Evolutionary conservation across 2,113 vertebrate species (phyloP).

Genomic region (Cyphomyrus plagiostoma): DNA sequence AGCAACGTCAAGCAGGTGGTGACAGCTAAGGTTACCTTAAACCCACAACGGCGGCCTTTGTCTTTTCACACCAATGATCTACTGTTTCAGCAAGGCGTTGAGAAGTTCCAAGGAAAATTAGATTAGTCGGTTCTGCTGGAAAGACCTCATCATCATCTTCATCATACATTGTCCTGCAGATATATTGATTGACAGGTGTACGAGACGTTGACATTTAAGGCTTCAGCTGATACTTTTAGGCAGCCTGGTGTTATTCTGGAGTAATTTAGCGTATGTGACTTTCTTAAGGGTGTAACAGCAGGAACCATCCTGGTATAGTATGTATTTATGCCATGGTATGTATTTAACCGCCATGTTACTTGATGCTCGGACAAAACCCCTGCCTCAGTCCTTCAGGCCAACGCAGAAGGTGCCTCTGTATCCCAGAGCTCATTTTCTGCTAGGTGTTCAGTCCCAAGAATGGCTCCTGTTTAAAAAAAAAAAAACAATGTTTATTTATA

Average conservation of each 20-base stretch:
- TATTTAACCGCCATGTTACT: not conserved
- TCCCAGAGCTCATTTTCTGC: not conserved
- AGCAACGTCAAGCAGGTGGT: conserved; percentile 12
- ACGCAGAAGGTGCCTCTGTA: not conserved
- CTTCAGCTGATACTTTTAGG: not conserved
- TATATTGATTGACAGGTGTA: not conserved
- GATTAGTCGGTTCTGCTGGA: not conserved
- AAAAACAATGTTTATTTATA: not conserved
- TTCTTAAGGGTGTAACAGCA: not conserved
- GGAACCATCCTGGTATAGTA: not conserved
- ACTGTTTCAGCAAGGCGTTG: not conserved
- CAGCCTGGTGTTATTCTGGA: not conserved
- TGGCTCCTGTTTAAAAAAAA: not conserved
- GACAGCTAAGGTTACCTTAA: conserved; percentile 11
- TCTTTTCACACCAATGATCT: conserved; percentile 15
- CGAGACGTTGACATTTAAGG: not conserved
- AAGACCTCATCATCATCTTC: not conserved
- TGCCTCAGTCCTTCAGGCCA: not conserved
- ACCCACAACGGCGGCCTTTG: conserved; percentile 3
- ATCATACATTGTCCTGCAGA: not conserved
- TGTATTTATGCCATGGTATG: not conserved
- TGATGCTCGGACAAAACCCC: not conserved
- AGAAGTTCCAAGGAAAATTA: not conserved
- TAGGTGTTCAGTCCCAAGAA: not conserved
- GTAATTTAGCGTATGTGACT: not conserved